Percentiles rank a stretch among this genome's conserved stretches.
These are phyloP conservation scores for Emmelina monodactyla DNA, from an alignment of 2,888 invertebrate species.

Conservation along the genomic window DNA sequence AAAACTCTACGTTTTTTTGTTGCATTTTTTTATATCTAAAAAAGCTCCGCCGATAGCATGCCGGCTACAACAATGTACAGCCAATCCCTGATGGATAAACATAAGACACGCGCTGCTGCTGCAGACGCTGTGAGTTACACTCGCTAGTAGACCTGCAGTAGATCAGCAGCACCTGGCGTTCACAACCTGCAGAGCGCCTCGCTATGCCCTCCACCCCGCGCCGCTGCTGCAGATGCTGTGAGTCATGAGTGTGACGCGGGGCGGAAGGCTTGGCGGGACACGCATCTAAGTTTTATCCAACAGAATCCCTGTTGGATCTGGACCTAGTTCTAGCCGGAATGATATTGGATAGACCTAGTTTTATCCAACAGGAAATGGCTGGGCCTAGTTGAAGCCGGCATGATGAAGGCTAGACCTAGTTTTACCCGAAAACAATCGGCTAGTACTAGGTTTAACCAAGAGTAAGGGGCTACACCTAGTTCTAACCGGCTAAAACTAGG, in stretches of 20 bases:
- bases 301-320: conserved; percentile 5
- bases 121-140: conserved; percentile 5
- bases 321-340: conserved; percentile 5
- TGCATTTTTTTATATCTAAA: no score
- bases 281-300: conserved; percentile 7
- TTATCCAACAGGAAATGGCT: conserved; percentile 3
- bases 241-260: conserved; percentile 9
- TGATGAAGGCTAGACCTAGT: no score
- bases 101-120: no score
- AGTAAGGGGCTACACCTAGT: no score
- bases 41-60: no score
- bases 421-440: no score
- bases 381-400: conserved; percentile 2
- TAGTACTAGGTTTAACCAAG: no score
- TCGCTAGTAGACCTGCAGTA: conserved; percentile 9
- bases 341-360: conserved; percentile 3
- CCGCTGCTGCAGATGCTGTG: conserved; percentile 11
- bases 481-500: no score
- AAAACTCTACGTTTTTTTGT: no score
- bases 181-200: conserved; percentile 9
- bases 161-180: conserved; percentile 9
- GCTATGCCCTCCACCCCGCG: conserved; percentile 10
- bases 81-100: no score
- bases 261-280: conserved; percentile 5
- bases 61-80: no score